These are phyloP conservation scores for Mungos mungo DNA, from an alignment of 2,113 vertebrate genomes.

Conservation along the genomic window DNA sequence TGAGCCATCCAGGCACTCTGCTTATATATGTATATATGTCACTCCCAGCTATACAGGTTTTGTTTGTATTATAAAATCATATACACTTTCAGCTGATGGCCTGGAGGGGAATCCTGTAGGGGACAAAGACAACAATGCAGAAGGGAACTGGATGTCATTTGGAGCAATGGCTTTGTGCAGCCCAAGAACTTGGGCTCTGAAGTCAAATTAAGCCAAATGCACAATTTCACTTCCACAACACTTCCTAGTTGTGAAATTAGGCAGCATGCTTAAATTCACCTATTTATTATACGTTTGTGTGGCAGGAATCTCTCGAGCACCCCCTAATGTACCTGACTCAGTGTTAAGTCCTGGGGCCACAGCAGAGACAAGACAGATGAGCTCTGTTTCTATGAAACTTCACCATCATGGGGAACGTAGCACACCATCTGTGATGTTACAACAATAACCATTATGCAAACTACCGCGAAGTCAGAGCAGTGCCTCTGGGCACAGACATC, in stretches of 20 bases:
- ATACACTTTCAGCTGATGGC: neutral
- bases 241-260: neutral
- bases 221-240: neutral
- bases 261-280: neutral
- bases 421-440: no score
- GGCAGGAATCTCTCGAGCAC: neutral
- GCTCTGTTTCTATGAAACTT: neutral
- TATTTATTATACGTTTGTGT: neutral
- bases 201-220: neutral
- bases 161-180: neutral
- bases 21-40: neutral
- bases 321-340: neutral
- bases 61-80: neutral
- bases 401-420: no score
- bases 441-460: neutral
- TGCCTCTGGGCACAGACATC: fast-evolving
- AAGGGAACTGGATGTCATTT: neutral
- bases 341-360: neutral
- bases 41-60: neutral
- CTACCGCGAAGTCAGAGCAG: neutral
- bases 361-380: neutral
- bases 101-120: neutral
- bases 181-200: neutral
- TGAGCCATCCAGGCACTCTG: no score
- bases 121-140: neutral